A percentile compares a stretch with the other conserved stretches of the same genome.
Evolutionary conservation across 2,113 vertebrate species (phyloP).

Genomic region (Machaerirhynchus nigripectus): DNA sequence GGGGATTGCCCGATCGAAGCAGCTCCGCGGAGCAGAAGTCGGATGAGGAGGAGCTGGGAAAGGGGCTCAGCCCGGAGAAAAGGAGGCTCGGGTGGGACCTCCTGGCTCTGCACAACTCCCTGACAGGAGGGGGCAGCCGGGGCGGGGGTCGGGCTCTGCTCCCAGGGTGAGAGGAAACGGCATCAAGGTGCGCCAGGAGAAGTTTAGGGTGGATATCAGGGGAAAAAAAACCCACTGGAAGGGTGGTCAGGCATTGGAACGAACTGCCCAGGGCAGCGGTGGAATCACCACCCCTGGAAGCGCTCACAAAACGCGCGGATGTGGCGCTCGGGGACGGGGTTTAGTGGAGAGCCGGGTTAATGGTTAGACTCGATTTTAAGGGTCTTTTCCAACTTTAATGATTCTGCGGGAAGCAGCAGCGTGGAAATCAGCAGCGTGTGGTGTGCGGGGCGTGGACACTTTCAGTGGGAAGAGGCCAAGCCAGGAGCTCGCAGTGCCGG

Average conservation of each 20-base stretch:
- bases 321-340: neutral
- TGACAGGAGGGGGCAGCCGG: neutral
- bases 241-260: neutral
- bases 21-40: rapidly evolving
- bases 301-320: rapidly evolving
- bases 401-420: neutral
- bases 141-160: neutral
- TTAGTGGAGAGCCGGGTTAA: neutral
- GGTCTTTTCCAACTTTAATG: neutral
- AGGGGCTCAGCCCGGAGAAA: neutral
- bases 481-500: rapidly evolving
- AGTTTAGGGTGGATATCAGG: neutral
- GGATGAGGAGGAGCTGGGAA: neutral
- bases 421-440: neutral
- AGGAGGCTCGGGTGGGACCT: neutral
- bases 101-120: neutral
- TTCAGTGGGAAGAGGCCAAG: neutral
- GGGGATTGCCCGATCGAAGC: neutral
- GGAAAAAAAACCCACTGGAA: neutral
- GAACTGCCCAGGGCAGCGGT: neutral
- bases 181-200: neutral
- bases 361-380: neutral
- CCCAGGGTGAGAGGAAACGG: neutral
- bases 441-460: neutral
- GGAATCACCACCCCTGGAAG: neutral